Evolutionary conservation across 2,797 vertebrate species (phyloP), one percentile per base, ranked within the genome.

Genomic region (Vespertilio murinus): DNA sequence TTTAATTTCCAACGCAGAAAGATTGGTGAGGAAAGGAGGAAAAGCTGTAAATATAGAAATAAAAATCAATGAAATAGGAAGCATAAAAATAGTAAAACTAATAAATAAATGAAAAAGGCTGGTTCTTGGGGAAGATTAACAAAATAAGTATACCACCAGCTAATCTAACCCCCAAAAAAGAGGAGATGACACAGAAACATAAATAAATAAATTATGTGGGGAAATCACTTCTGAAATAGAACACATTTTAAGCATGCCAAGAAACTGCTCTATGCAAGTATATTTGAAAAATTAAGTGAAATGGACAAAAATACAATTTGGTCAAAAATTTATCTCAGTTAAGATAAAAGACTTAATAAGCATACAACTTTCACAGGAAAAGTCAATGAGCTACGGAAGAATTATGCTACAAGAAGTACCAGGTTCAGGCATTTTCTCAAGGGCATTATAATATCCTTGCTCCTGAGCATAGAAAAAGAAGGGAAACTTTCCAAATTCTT

Each of bases 141-240:
- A 73, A 89, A 56, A 65, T 49, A 69, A 25, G 65, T 33, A 84
- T 67, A 28, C 9, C 16, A 49, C 45, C 78, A 54, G n/a, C 18
- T 94, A 88, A 73, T 84, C 22, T 73, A 65, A 71, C 28, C 8
- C 56, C 67, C 23, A 71, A 77, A 93, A 77, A 71, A n/a, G n/a
- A n/a, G n/a, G 5, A 67, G 10, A 69, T 22, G 30, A n/a, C 6
- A 59, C 8, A 81, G 17, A 52, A 42, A 35, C 9, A 56, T 47
- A 38, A 75, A n/a, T 47, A 38, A 75, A n/a, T 23, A 92, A 86
- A 90, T 79, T 2, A 30, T 20, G 3, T 82, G 3, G 16, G 0
- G 6, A 86, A 86, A 90, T 70, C 86, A 70, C 14, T 59, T 61
- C 80, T 69, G 61, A 90, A 90, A 86, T 38, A 61, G 40, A 82